Evolutionary conservation across 2,888 invertebrate species (phyloP), one percentile per base, ranked within the genome.

Genomic region (Junonia oenone): DNA sequence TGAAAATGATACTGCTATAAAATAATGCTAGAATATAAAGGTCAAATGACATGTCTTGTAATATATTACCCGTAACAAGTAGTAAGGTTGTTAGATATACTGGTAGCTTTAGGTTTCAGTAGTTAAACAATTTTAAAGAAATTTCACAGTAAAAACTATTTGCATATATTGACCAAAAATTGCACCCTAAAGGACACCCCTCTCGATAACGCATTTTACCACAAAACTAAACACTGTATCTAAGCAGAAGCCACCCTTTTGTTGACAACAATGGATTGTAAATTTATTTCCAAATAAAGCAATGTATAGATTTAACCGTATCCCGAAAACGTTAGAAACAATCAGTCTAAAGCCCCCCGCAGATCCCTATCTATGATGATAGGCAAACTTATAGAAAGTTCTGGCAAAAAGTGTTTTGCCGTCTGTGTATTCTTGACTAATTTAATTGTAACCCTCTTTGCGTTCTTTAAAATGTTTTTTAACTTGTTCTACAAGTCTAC

Each of bases 311-410:
- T 83, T 77, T 74, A 68, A 71, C 65, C 75, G 73, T 81, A 74
- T 79, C 77, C 80, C 77, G 11, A 43, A 69, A 76, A 81, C 81
- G 76, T 62, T 73, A 73, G 38, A 83, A 81, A 84, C 82, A 83
- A 83, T 77, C 66, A 68, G 59, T 63, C 63, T 66, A 66, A 68
- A 73, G 73, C 78, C 79, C 75, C 83, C 84, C 66, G 77, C 65
- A 68, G 83, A 76, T 76, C 68, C 19, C 15, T 26, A n/a, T n/a
- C n/a, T 31, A 2, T 31, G 13, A 31, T 31, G 15, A 15, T 22
- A 11, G 17, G n/a, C 40, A 13, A 54, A 38, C 27, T 31, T 15
- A 29, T 19, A 17, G 22, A 40, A 54, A 29, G 38, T 17, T 38
- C 47, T 15, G 22, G 19, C 40, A 27, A 54, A 54, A 29, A 31